Evolutionary conservation across 2,113 vertebrate species (phyloP).

Genomic region (Aix galericulata): DNA sequence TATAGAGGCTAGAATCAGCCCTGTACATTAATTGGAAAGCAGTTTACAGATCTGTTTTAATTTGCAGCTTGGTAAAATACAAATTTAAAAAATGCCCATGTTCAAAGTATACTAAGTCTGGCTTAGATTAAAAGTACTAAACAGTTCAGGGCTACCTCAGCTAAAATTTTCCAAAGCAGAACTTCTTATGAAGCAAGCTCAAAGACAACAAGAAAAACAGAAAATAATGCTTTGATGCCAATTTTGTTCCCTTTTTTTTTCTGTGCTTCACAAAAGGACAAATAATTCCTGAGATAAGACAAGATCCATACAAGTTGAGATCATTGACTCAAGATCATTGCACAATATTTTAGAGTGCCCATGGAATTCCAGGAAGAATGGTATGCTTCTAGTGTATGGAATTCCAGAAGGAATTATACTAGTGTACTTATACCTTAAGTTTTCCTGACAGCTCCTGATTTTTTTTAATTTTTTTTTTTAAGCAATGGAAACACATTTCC

Average conservation of each 20-base stretch:
- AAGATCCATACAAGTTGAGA: rapidly evolving
- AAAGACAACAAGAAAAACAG: background rate
- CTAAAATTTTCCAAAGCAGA: background rate
- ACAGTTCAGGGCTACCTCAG: background rate
- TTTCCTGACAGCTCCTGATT: background rate
- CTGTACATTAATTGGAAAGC: background rate
- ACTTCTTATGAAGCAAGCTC: background rate
- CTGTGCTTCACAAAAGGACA: background rate
- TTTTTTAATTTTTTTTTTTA: background rate
- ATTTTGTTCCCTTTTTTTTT: background rate
- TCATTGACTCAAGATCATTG: background rate
- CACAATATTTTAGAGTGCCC: background rate
- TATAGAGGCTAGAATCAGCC: background rate
- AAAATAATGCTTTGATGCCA: background rate
- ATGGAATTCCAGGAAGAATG: background rate
- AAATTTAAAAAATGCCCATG: background rate
- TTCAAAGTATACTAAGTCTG: background rate
- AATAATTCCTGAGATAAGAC: background rate
- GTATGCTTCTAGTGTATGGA: background rate
- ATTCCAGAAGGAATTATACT: background rate
- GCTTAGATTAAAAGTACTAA: background rate
- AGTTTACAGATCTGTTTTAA: background rate
- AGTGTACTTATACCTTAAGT: background rate
- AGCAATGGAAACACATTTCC: background rate
- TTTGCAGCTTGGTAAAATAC: background rate